These are phyloP conservation scores for Setophaga coronata DNA, from an alignment of 2,113 vertebrate genomes.

Conservation along the genomic window DNA sequence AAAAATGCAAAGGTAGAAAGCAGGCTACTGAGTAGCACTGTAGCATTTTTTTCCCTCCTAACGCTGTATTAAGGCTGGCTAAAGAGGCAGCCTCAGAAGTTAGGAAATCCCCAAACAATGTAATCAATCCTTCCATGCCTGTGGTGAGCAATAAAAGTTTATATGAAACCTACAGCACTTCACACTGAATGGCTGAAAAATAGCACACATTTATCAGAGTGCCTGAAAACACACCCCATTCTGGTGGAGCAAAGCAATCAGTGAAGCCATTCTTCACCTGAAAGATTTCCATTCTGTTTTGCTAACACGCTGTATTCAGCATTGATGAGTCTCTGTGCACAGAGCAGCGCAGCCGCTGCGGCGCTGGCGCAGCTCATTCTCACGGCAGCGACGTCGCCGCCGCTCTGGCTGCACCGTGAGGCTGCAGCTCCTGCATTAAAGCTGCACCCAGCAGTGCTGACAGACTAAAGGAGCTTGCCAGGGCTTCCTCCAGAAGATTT, in stretches of 20 bases:
- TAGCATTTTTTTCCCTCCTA: background rate
- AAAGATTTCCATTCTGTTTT: conserved; percentile 64
- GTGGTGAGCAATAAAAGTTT: conserved; percentile 63
- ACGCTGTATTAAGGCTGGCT: background rate
- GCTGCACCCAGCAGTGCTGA: background rate
- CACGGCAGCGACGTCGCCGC: background rate
- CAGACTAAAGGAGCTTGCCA: background rate
- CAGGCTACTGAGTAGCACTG: background rate
- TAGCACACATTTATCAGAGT: conserved; percentile 63
- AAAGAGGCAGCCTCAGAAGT: conserved; percentile 35
- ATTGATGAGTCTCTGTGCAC: conserved; percentile 22
- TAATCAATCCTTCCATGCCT: conserved; percentile 61
- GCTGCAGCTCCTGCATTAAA: background rate
- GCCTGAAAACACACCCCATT: conserved; percentile 63
- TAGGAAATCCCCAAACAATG: conserved; percentile 57
- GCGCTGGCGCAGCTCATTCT: conserved; percentile 19
- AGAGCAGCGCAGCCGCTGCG: background rate
- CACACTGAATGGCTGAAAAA: conserved; percentile 60
- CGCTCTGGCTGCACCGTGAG: background rate
- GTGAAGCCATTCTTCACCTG: conserved; percentile 59
- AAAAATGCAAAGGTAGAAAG: background rate
- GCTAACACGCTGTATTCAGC: conserved; percentile 41
- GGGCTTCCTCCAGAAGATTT: background rate
- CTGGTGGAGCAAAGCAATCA: conserved; percentile 58
- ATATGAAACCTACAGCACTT: conserved; percentile 57